A percentile compares a stretch with the other conserved stretches of the same genome.
These are phyloP conservation scores for Altica lythri DNA, from an alignment of 2,888 invertebrate species.

Conservation along the genomic window DNA sequence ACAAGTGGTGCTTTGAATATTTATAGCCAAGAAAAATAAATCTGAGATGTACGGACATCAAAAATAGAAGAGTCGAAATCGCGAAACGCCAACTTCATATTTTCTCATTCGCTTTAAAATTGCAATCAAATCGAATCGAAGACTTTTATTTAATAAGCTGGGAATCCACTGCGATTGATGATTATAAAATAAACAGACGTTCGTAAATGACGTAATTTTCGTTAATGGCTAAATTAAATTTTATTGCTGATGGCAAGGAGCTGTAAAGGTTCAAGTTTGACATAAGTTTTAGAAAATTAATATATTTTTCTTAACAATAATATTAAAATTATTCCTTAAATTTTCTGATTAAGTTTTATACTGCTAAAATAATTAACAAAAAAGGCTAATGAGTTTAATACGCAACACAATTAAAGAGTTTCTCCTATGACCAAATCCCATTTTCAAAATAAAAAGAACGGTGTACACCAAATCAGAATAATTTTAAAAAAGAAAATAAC, in stretches of 20 bases:
- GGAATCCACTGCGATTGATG: background rate
- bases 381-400: too few relatives aligned
- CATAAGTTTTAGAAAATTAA: too few relatives aligned
- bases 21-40: slow-evolving; percentile 34
- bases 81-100: slow-evolving; percentile 11
- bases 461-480: too few relatives aligned
- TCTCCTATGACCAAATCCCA: too few relatives aligned
- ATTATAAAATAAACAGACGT: slow-evolving; percentile 4
- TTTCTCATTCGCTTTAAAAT: slow-evolving; percentile 11
- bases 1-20: slow-evolving; percentile 38
- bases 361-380: too few relatives aligned
- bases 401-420: too few relatives aligned
- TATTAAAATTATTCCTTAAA: too few relatives aligned
- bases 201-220: slow-evolving; percentile 1
- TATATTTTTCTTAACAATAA: too few relatives aligned
- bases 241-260: background rate
- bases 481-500: too few relatives aligned
- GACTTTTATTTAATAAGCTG: slow-evolving; percentile 4
- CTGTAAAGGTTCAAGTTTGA: too few relatives aligned
- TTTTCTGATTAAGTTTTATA: too few relatives aligned
- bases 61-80: slow-evolving; percentile 16
- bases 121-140: slow-evolving; percentile 13
- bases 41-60: slow-evolving; percentile 18
- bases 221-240: slow-evolving; percentile 8
- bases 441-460: too few relatives aligned